Base-by-base conservation (phyloP, 2,113 vertebrate genomes). In the Pollimyrus isidori region DNA sequence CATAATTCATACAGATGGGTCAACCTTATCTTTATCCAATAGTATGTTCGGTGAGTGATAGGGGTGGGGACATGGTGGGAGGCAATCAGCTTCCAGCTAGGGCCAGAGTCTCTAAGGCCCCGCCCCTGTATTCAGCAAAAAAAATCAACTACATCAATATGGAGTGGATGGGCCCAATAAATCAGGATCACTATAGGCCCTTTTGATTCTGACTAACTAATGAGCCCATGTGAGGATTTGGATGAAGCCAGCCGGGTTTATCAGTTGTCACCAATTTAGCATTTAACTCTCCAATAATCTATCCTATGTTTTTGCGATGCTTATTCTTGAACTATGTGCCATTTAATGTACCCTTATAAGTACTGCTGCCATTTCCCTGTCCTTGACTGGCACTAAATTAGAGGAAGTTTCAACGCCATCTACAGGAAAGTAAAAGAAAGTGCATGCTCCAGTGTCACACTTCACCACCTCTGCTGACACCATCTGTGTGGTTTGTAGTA, bases 361-460 rank as follows among this genome's bases (percentile, higher is more conserved):
- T 80, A 80, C 5, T 42, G 73, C 35, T 35, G 73, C 35, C 3
- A 30, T 76, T 30, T 76, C 26, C 73, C 76, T 82, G 39, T 82
- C 76, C 39, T 48, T 84, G 21, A 23, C 45, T 84, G 45, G 17
- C 42, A 46, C 2, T 19, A 39, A 9, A 45, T n/a, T 42, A 89
- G 39, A 58, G 26, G 48, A 65, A n/a, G 35, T 10, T 86, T 15
- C 53, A 89, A 26, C 17, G 83, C 89, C 89, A 89, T 53, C 83
- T 89, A 49, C 56, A 35, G 89, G 19, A 30, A 2, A 1, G 0
- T 35, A 69, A 13, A 56, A 23, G 45, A 58, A 17, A 89, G 21
- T 86, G 82, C 89, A 86, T 35, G n/a, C 15, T 17, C 26, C 11
- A 39, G 13, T 19, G 17, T 11, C 48, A 9, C 4, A 0, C 49